Evolutionary conservation across 2,888 invertebrate genomes (phyloP), one percentile per base, ranked within the genome.

Genomic region (Hyposoter dolosus): DNA sequence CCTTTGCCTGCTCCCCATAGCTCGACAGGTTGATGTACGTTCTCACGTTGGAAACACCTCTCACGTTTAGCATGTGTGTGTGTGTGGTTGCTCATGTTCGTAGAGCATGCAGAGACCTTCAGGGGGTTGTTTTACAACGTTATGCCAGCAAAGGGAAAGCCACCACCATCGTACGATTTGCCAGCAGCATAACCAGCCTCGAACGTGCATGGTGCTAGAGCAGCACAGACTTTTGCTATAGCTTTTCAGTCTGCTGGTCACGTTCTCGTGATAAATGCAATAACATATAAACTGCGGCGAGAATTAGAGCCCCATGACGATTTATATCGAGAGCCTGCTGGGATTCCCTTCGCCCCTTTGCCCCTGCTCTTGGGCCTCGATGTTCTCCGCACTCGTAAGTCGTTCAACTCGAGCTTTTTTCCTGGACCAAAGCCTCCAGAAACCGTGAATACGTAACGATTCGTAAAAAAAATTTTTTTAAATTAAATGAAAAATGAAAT

Each of bases 261-360:
- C 93, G 93, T 93, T 92, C 87, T 45, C 85, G 91, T 92, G 93
- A 93, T 92, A 92, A 93, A 93, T 93, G 93, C 92, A 93, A 93
- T 93, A 92, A 92, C 92, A 90, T 92, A 92, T 93, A 92, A 93
- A 93, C 92, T 92, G 92, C 85, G 91, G 90, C 84, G 91, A 93
- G 92, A 92, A 93, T 93, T 93, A 93, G 91, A 91, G 92, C 89
- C 90, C 90, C 89, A 89, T 88, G 90, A 90, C 91, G 92, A 92
- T 93, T 93, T 93, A 92, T 92, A 92, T 92, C 90, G 90, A 90
- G 89, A 91, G 89, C 88, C 86, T 86, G 86, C 81, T 56, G 74
- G 83, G 82, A 75, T 78, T 77, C 84, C 65, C 75, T 65, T 60
- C 76, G 4, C 69, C 68, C 66, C 45, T 43, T 12, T 9, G 28